Evolutionary conservation across 2,888 invertebrate species (phyloP).

Genomic region (Julus scanicus): DNA sequence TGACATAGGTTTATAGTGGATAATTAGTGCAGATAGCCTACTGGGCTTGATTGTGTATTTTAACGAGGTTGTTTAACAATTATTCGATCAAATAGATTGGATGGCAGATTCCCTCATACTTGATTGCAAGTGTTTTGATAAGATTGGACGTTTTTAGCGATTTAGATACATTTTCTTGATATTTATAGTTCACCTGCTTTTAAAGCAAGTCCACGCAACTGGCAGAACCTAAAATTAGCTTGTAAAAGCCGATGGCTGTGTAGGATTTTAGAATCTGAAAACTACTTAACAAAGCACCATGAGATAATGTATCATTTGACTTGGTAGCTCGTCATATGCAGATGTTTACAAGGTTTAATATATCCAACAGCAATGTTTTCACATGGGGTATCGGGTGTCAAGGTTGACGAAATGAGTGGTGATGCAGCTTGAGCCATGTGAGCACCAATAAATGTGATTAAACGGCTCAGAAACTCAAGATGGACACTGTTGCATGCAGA

Average conservation of each 20-base stretch:
- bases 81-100: constrained; percentile 11
- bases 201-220: neutral
- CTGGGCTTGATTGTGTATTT: neutral
- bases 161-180: constrained; percentile 43
- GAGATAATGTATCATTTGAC: neutral
- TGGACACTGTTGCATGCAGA: too few relatives aligned
- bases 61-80: neutral
- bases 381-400: neutral
- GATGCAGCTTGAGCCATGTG: too few relatives aligned
- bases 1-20: neutral
- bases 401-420: neutral
- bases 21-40: neutral
- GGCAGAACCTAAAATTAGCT: neutral
- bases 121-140: constrained; percentile 47
- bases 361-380: neutral
- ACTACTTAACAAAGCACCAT: neutral
- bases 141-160: constrained; percentile 6
- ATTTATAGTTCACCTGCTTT: neutral
- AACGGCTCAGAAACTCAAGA: too few relatives aligned
- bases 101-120: constrained; percentile 29
- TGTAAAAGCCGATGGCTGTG: neutral
- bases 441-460: too few relatives aligned
- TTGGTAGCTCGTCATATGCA: neutral
- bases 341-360: neutral
- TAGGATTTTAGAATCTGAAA: constrained; percentile 16